Conservation (phyloP, 2,888 invertebrate genomes). For the Oscheius sp. region DNA sequence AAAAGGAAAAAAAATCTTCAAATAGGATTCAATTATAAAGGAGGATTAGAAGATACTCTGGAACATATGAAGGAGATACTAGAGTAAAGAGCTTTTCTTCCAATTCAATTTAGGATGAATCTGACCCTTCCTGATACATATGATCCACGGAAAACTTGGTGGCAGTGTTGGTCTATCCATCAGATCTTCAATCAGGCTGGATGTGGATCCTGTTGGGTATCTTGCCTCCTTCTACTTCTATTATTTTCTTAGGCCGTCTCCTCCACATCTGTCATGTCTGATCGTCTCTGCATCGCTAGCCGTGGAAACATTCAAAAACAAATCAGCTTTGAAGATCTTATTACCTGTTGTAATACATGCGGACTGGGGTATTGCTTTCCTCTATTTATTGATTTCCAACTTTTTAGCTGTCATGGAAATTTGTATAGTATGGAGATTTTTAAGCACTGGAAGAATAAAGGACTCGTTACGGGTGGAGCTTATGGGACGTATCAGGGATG, state of each 20-base stretch:
- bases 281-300: not conserved
- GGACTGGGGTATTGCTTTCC: slow-evolving; percentile 33
- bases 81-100: not conserved
- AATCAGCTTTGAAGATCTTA: not conserved
- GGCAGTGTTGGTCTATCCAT: not conserved
- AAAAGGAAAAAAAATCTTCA: not conserved
- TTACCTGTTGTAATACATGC: slow-evolving; percentile 68
- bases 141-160: not conserved
- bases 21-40: not conserved
- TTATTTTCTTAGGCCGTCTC: not conserved
- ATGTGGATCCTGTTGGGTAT: not conserved
- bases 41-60: not conserved
- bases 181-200: not conserved
- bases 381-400: too few relatives aligned
- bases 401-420: not conserved
- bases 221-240: not conserved
- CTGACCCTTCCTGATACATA: not conserved
- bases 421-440: not conserved
- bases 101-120: not conserved
- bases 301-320: not conserved
- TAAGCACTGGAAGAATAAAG: not conserved
- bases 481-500: not conserved
- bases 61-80: not conserved
- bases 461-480: not conserved
- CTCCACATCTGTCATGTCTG: not conserved